These are phyloP conservation scores for Cristatella mucedo DNA, from an alignment of 2,888 invertebrate species.

Conservation along the genomic window DNA sequence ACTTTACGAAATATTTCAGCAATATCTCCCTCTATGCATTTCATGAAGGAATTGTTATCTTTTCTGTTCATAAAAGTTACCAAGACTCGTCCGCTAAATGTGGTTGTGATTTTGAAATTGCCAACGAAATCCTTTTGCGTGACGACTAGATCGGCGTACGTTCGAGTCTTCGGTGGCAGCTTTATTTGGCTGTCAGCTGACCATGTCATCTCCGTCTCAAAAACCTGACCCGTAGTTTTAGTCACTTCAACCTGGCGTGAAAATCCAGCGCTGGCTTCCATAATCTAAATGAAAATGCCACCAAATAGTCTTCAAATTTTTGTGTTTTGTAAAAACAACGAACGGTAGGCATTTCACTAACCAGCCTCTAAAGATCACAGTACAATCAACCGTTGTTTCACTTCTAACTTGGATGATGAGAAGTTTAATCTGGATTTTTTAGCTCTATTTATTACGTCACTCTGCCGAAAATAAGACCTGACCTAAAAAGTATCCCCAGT, in stretches of 20 bases:
- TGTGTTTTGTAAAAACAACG: too few relatives aligned
- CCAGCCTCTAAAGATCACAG: too few relatives aligned
- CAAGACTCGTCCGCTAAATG: conserved; percentile 26
- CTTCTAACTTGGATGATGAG: too few relatives aligned
- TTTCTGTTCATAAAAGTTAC: conserved; percentile 33
- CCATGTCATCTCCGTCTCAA: conserved; percentile 39
- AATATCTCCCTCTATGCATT: conserved; percentile 26
- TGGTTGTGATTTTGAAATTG: conserved; percentile 33
- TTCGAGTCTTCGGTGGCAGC: conserved; percentile 29
- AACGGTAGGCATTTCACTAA: too few relatives aligned
- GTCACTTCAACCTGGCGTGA: conserved; percentile 33
- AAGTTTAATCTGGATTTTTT: too few relatives aligned
- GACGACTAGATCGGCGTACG: conserved; percentile 39
- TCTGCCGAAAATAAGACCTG: too few relatives aligned
- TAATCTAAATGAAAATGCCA: too few relatives aligned
- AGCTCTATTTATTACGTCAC: too few relatives aligned
- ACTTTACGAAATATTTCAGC: conserved; percentile 20
- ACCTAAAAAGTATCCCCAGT: too few relatives aligned
- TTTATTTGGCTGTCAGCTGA: conserved; percentile 40
- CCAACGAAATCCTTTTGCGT: conserved; percentile 40
- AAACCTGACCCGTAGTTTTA: conserved; percentile 27
- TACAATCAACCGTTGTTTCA: too few relatives aligned
- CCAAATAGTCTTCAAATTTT: too few relatives aligned
- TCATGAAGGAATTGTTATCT: conserved; percentile 37
- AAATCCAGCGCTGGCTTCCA: conserved; percentile 38